Evolutionary conservation across 2,113 vertebrate genomes (phyloP).

Genomic region (Vulpes ferrilata): DNA sequence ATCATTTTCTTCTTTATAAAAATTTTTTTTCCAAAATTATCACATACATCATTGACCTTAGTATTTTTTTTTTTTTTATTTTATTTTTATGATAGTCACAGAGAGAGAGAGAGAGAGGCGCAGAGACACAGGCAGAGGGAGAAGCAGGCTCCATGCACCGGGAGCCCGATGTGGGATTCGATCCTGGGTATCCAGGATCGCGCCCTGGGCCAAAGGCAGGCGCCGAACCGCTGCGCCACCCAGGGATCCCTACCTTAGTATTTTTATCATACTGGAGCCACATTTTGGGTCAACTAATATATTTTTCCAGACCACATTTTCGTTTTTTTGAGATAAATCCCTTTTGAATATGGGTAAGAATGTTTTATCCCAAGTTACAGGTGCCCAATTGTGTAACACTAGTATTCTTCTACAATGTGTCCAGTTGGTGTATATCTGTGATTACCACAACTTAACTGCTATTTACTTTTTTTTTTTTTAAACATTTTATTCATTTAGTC

Average conservation of each 20-base stretch:
- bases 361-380: conserved; percentile 31
- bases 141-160: no score
- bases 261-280: not conserved
- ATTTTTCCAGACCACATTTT: not conserved
- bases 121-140: no score
- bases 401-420: not conserved
- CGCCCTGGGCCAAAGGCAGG: no score
- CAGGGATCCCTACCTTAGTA: no score
- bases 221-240: no score
- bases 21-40: conserved; percentile 21
- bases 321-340: not conserved
- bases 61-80: no score
- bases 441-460: not conserved
- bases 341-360: conserved; percentile 19
- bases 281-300: not conserved
- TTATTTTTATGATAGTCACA: no score
- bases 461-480: not conserved
- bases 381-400: not conserved
- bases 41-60: not conserved
- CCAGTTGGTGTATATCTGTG: not conserved
- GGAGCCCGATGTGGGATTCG: no score
- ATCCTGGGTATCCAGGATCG: no score
- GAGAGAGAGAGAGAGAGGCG: no score
- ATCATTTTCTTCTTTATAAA: not conserved
- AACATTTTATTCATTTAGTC: no score